Evolutionary conservation across 2,888 invertebrate genomes (phyloP).

Genomic region (Sepioteuthis lessoniana): DNA sequence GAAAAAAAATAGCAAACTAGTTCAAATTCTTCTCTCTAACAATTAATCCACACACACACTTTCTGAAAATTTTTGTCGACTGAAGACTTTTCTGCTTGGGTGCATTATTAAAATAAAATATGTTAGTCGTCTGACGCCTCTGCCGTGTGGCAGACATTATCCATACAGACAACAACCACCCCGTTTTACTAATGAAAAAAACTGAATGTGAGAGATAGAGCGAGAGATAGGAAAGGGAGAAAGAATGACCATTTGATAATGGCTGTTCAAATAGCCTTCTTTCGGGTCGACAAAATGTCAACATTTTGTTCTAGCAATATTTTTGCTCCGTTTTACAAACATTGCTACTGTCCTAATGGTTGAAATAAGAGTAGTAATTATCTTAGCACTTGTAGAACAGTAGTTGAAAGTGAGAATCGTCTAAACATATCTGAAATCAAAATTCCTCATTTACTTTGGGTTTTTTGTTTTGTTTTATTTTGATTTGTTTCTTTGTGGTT

Average conservation of each 20-base stretch:
- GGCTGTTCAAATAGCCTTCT: background rate
- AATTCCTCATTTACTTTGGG: background rate
- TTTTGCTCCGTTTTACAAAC: constrained; percentile 4
- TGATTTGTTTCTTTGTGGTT: too few relatives aligned
- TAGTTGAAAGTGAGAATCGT: background rate
- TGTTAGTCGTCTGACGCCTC: too few relatives aligned
- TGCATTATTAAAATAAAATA: too few relatives aligned
- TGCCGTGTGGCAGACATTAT: background rate
- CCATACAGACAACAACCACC: background rate
- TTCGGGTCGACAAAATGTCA: background rate
- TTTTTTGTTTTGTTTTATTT: too few relatives aligned
- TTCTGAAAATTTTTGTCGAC: too few relatives aligned
- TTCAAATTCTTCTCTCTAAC: too few relatives aligned
- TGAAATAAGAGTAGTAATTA: background rate
- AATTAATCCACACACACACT: too few relatives aligned
- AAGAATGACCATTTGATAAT: background rate
- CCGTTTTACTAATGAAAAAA: background rate
- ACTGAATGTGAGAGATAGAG: background rate
- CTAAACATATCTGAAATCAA: background rate
- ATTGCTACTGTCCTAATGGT: background rate
- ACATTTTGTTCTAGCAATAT: background rate
- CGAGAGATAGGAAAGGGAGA: background rate
- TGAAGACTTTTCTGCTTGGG: too few relatives aligned
- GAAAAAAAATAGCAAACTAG: too few relatives aligned
- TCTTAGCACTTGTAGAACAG: background rate